Evolutionary conservation across 2,113 vertebrate genomes (phyloP), one percentile per base, ranked within the genome.

Genomic region (Corythornis vintsioides): DNA sequence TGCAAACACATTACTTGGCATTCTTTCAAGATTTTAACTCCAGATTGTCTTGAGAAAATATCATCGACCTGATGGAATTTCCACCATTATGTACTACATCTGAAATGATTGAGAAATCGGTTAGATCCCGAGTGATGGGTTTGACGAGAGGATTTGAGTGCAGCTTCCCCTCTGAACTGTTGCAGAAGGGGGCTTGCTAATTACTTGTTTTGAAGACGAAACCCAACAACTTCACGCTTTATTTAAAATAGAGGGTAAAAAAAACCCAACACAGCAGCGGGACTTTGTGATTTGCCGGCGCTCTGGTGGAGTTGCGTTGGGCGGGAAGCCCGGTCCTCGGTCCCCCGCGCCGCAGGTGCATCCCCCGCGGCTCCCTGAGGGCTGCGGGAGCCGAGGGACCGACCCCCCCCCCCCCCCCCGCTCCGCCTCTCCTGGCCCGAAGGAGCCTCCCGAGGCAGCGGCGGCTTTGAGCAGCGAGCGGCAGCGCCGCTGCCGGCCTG

Each of bases 21-120:
- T 72, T 78, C 60, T 59, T 45, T 60, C 52, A 31, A 61, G 64
- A 70, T 63, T 79, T 89, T 87, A 88, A 91, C 75, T 59, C 40
- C 65, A 7, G 25, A 6, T 18, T 43, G 18, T 45, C 65, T 28
- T 13, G 16, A 63, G 38, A 50, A 77, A 83, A 75, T 40, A 4
- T 2, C 24, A 40, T 0, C 50, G 59, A 73, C 72, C 64, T 70
- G 8, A 7, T 0, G 20, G 63, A 61, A 55, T 83, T 83, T 18
- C 33, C 50, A 10, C 31, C 11, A 2, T 22, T 15, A 26, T 7
- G 38, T 2, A 2, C 42, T 33, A 2, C 48, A 7, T 38, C 16
- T 28, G 7, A 28, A 71, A 3, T 1, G 12, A 20, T 42, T 66
- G 33, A 9, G 76, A 33, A 56, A 18, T 6, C 3, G 7, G 26